Percentiles rank a stretch among this genome's conserved stretches.
Conservation (phyloP, 2,797 vertebrate genomes). For the Centroberyx gerrardi region DNA sequence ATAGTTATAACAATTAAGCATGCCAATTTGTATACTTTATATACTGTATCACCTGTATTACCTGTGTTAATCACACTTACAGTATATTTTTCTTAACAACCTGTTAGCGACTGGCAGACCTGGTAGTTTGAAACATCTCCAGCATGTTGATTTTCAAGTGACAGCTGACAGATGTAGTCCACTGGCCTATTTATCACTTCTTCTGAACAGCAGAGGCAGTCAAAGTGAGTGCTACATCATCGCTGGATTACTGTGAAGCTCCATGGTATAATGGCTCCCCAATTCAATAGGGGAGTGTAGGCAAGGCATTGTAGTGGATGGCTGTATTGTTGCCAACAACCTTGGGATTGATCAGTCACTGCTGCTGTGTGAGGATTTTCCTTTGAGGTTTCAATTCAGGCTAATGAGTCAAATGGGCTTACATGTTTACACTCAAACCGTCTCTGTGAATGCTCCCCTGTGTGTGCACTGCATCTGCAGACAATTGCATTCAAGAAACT, state of each 20-base stretch:
- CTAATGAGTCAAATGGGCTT: slow-evolving; percentile 4
- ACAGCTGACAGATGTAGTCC: slow-evolving; percentile 18
- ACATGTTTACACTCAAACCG: not conserved
- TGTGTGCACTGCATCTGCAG: not conserved
- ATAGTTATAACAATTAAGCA: slow-evolving; percentile 22
- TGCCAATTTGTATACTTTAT: slow-evolving; percentile 22
- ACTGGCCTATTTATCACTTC: not conserved
- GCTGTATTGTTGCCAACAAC: slow-evolving; percentile 23
- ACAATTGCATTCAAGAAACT: not conserved
- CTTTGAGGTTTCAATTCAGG: not conserved
- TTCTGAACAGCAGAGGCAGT: slow-evolving; percentile 19
- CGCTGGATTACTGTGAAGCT: slow-evolving; percentile 29
- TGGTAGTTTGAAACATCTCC: slow-evolving; percentile 13
- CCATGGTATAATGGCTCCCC: slow-evolving; percentile 17
- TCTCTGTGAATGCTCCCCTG: not conserved
- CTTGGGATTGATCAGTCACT: slow-evolving; percentile 7
- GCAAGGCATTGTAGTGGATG: not conserved
- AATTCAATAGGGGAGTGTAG: slow-evolving; percentile 1
- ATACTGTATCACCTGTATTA: slow-evolving; percentile 1
- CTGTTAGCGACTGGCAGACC: slow-evolving; percentile 17
- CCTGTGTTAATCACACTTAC: slow-evolving; percentile 8
- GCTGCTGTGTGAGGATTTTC: slow-evolving; percentile 6
- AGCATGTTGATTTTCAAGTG: slow-evolving; percentile 12
- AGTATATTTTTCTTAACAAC: slow-evolving; percentile 20
- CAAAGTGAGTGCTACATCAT: slow-evolving; percentile 14